Percentiles rank a stretch among this genome's conserved stretches.
These are phyloP conservation scores for Ivindomyrus marchei DNA, from an alignment of 2,113 vertebrate genomes.

Conservation along the genomic window DNA sequence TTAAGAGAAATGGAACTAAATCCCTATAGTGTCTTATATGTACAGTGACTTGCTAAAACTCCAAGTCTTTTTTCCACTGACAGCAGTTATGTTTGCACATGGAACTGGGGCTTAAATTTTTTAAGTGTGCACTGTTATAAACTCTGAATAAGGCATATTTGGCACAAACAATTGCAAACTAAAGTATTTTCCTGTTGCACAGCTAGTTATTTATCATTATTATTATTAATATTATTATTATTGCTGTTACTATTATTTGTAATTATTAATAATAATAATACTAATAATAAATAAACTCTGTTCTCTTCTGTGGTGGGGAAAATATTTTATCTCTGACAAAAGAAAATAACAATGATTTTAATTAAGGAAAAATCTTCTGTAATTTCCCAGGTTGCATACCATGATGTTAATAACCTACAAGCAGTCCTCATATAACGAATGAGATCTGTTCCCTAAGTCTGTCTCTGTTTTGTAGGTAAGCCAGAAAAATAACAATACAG, in stretches of 20 bases:
- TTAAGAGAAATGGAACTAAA: no score
- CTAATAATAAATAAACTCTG: not conserved
- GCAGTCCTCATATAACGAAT: no score
- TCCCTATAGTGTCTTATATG: no score
- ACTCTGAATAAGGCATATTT: not conserved
- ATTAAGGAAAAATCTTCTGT: not conserved
- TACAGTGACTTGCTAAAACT: no score
- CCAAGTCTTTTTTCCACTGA: no score
- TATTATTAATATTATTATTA: not conserved
- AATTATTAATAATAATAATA: not conserved
- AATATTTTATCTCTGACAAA: not conserved
- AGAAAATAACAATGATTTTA: no score
- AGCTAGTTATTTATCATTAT: not conserved
- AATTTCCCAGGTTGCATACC: not conserved
- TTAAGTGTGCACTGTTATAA: not conserved
- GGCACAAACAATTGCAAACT: not conserved
- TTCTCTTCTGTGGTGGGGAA: not conserved
- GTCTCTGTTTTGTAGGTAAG: no score
- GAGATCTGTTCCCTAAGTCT: no score
- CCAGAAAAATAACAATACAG: no score
- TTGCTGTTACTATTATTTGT: not conserved
- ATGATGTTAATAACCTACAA: not conserved
- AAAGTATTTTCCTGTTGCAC: not conserved
- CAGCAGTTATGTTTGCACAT: no score
- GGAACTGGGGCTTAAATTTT: not conserved